phyloP scores from a whole-genome alignment of 2,113 vertebrate genomes.

The Syngnathus typhle region DNA sequence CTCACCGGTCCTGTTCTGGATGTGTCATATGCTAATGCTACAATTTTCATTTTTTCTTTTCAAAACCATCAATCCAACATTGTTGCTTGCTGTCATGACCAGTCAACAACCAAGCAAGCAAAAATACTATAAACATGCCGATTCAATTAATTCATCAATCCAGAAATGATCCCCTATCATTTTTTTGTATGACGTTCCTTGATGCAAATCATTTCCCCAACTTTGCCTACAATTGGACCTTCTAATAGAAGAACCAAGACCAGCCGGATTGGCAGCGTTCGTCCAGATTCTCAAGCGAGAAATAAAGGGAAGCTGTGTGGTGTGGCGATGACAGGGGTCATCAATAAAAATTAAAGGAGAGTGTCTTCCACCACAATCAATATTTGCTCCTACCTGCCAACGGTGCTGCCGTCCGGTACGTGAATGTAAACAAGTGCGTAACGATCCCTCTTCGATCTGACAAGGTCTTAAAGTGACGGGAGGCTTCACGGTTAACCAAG shows the following conservation, averaged over 20 bases:
- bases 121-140: not conserved
- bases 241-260: not conserved
- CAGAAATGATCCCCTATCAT: not conserved
- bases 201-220: not conserved
- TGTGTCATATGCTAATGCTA: no score
- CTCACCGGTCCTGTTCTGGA: not conserved
- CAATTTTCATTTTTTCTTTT: not conserved
- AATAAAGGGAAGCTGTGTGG: not conserved
- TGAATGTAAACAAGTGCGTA: constrained; percentile 19
- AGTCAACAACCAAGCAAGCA: not conserved
- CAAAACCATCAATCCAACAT: not conserved
- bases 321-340: constrained; percentile 22
- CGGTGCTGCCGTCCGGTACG: constrained; percentile 8
- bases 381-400: constrained; percentile 24
- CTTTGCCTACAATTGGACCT: not conserved
- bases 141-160: not conserved
- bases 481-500: not conserved
- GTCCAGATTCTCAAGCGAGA: constrained; percentile 8
- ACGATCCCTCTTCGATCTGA: constrained; percentile 16
- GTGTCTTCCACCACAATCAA: constrained; percentile 21
- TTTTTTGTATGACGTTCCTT: not conserved
- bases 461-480: constrained; percentile 7
- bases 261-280: not conserved
- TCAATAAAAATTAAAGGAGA: constrained; percentile 20
- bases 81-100: not conserved